Base-by-base conservation (phyloP, 2,888 invertebrate species). In the Hermodice carunculata region DNA sequence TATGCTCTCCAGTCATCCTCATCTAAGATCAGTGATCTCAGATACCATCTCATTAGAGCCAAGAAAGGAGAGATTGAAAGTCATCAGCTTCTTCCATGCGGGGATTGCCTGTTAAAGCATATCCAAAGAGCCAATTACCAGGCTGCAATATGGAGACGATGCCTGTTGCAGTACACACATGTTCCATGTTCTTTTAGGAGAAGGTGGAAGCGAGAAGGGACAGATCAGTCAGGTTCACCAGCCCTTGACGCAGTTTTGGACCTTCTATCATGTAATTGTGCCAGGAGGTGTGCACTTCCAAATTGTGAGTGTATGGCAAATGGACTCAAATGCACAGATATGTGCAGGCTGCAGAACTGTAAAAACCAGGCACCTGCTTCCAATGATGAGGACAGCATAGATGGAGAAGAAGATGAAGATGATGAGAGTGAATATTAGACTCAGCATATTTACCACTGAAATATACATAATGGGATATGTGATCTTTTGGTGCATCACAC, bases 111-210 rank as follows among this genome's bases (percentile, higher is more conserved):
- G 28, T 14, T 22, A 17, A 42, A 61, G 37, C 70, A 70, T 34
- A 32, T 43, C 6, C 28, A 22, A 14, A 32, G 72, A 17, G 71
- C 71, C 3, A 71, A 71, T 60, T 72, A 72, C 44, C 72, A 72
- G 48, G 57, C 64, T n/a, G 71, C 60, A 8, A 67, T 72, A 42
- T 69, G 64, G 70, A 49, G 34, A 14, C 11, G 61, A 17, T 42
- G 26, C 40, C 61, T 60, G 11, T 17, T 31, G 28, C n/a, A 8
- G 19, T 11, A 60, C 28, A 28, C 60, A 19, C 34, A 11, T 8
- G 37, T 54, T 6, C 34, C 54, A 8, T 37, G 54, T 22, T 48
- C 59, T 6, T 5, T 49, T 59, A 48, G 59, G 8, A 57, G 22
- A 57, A 44, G 44, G 6, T 59, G 59, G 43, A 57, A 57, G 24